Base-by-base conservation (phyloP, 2,797 vertebrate species). In the Lacerta viridis region DNA sequence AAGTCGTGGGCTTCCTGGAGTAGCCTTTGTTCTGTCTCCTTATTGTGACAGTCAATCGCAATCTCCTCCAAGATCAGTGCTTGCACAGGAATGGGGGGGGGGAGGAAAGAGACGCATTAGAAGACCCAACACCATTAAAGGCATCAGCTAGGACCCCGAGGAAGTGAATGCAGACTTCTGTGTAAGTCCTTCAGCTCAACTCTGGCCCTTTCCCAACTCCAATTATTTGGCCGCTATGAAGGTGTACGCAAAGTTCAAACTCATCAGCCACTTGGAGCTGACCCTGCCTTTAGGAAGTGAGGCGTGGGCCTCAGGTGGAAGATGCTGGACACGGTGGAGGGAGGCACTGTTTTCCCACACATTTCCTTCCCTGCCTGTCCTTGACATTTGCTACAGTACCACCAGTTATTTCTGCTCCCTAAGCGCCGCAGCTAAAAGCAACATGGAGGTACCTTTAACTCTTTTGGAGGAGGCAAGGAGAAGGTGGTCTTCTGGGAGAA, bases 401-500 rank as follows among this genome's bases (percentile, higher is more conserved):
- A 46, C 27, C 66, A 69, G 41, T 50, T 27, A 69, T 83, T 61
- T 4, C 36, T 55, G 43, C 0, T 0, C 1, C 1, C 33, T 39
- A 50, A 43, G 29, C 1, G 11, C 10, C 0, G 4, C 55, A 69
- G 0, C 0, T 0, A 66, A 75, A 41, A 23, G 6, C 41, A 55
- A n/a, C n/a, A 27, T 23, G 77, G 75, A 87, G 69, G 66, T 83
- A 99, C 99, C 99, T 99, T 99, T 99, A 96, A 99, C 99, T 96
- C 99, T 98, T 97, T 99, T 99, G 50, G 99, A 99, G 61, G 99
- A 99, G 82, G 99, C 99, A 96, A 99, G 96, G 92, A 99, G 97
- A 94, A 99, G 98, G 97, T 99, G 99, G 94, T 99, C 99, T 97
- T 99, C 99, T 90, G 99, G 99, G 94, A 99, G 98, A 97, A 99